Evolutionary conservation across 2,797 vertebrate genomes (phyloP).

Genomic region (Gallinago solitaria): DNA sequence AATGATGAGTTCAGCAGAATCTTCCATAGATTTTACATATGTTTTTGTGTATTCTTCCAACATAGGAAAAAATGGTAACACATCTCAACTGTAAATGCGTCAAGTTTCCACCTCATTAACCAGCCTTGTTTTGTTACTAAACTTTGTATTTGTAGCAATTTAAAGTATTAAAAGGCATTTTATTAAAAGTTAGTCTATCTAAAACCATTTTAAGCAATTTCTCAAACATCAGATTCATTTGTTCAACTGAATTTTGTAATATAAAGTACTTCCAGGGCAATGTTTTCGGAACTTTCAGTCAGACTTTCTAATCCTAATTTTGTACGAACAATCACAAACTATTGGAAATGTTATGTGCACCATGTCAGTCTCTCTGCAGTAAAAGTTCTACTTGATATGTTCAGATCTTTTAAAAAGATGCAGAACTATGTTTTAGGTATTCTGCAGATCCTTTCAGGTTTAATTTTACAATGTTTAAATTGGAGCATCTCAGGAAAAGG

Average conservation of each 20-base stretch:
- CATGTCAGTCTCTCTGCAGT: neutral
- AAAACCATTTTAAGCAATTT: neutral
- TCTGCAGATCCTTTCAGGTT: neutral
- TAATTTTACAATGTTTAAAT: slow-evolving; percentile 3
- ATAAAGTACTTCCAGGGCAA: neutral
- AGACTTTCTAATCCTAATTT: neutral
- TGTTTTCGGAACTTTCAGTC: neutral
- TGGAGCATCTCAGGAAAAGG: neutral
- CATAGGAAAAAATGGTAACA: neutral
- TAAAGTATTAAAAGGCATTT: neutral
- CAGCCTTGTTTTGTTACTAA: neutral
- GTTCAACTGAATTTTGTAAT: neutral
- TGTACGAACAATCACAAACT: neutral
- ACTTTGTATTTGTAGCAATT: neutral
- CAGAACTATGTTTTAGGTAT: neutral
- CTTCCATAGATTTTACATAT: neutral
- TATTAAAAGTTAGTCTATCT: neutral
- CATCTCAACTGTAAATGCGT: neutral
- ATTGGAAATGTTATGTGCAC: neutral
- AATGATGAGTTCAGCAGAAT: neutral
- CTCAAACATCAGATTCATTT: neutral
- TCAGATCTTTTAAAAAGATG: neutral
- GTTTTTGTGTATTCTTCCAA: neutral
- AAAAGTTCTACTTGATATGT: neutral
- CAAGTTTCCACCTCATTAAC: neutral